These are phyloP conservation scores for Epicauta chinensis DNA, from an alignment of 1,140 invertebrate species.

Conservation along the genomic window DNA sequence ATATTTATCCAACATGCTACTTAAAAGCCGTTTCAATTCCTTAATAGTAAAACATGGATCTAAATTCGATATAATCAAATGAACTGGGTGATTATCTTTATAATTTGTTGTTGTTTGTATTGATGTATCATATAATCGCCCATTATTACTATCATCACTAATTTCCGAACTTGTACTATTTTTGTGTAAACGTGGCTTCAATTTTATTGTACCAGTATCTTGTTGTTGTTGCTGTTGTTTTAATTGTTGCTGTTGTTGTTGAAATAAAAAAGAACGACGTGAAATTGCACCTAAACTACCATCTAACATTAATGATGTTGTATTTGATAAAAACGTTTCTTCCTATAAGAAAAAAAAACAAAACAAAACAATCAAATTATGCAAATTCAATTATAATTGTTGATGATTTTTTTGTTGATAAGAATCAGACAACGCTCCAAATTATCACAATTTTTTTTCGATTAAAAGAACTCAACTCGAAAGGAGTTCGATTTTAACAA, in stretches of 20 bases:
- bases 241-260: not conserved
- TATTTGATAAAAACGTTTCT: too few species aligned
- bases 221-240: not conserved
- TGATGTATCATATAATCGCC: not conserved
- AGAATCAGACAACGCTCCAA: too few species aligned
- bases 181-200: slow-evolving; percentile 12
- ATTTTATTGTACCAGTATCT: not conserved
- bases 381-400: too few species aligned
- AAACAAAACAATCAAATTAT: too few species aligned
- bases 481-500: slow-evolving; percentile 14
- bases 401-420: too few species aligned
- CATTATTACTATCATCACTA: slow-evolving; percentile 23
- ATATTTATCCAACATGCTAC: slow-evolving; percentile 61
- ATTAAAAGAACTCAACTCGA: not conserved
- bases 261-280: not conserved
- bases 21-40: slow-evolving; percentile 63
- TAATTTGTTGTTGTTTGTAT: not conserved
- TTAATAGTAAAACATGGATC: slow-evolving; percentile 67
- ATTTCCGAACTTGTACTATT: slow-evolving; percentile 26
- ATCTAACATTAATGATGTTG: too few species aligned
- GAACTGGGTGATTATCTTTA: slow-evolving; percentile 44
- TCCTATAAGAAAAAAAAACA: not conserved
- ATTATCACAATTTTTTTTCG: too few species aligned
- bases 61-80: slow-evolving; percentile 68
- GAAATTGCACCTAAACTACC: not conserved